phyloP scores from a whole-genome alignment of 2,888 invertebrate genomes.

The Incurvaria masculella region DNA sequence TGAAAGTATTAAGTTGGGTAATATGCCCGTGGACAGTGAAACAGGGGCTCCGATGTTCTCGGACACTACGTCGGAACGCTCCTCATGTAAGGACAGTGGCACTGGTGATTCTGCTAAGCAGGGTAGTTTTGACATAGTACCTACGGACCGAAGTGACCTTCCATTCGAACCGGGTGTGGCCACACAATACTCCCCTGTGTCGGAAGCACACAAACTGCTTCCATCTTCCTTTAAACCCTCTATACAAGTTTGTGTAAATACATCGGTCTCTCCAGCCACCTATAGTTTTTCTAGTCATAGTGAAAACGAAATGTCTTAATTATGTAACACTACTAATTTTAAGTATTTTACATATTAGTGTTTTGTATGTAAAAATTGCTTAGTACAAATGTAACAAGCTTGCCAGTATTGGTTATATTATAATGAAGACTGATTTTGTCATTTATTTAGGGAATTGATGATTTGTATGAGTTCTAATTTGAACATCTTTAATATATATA shows the following conservation, averaged over 20 bases:
- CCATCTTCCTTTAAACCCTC: constrained; percentile 52
- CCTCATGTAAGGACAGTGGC: constrained; percentile 76
- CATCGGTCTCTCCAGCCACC: constrained; percentile 52
- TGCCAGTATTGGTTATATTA: constrained; percentile 55
- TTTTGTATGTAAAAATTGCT: constrained; percentile 26
- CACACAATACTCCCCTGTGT: constrained; percentile 47
- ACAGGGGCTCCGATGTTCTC: constrained; percentile 46
- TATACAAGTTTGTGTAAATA: constrained; percentile 53
- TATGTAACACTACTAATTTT: constrained; percentile 10
- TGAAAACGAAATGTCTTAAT: constrained; percentile 38
- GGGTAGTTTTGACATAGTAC: constrained; percentile 62
- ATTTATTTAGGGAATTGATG: constrained; percentile 43
- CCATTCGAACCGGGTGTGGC: constrained; percentile 45
- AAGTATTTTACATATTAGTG: constrained; percentile 17
- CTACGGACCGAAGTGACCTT: constrained; percentile 44
- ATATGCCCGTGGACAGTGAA: constrained; percentile 52
- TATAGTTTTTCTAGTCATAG: constrained; percentile 56
- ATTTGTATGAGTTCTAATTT: constrained; percentile 26
- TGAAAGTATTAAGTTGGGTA: constrained; percentile 49
- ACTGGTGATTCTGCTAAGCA: constrained; percentile 77
- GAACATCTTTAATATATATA: constrained; percentile 24
- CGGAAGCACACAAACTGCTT: constrained; percentile 50
- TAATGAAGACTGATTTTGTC: constrained; percentile 54
- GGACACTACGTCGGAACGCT: constrained; percentile 72
- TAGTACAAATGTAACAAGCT: constrained; percentile 56